A percentile compares a stretch with the other conserved stretches of the same genome.
Evolutionary conservation across 2,888 invertebrate genomes (phyloP).

Genomic region (Drosophila neoperkinsi): DNA sequence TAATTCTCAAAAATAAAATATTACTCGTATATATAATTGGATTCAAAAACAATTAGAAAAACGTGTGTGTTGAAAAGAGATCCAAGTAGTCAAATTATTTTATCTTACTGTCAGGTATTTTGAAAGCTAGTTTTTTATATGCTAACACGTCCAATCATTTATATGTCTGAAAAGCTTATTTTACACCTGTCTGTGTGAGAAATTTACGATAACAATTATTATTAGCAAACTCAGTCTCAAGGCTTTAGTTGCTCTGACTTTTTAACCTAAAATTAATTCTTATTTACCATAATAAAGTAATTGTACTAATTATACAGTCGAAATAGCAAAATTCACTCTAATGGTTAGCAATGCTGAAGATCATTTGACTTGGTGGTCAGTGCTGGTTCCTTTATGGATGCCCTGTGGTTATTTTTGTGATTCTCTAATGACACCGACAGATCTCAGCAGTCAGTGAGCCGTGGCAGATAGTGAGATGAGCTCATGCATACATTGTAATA

Average conservation of each 20-base stretch:
- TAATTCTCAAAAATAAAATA: conserved; percentile 2
- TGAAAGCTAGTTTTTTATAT: background rate
- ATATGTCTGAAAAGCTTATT: background rate
- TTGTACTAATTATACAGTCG: background rate
- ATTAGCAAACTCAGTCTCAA: background rate
- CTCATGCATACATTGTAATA: conserved; percentile 52
- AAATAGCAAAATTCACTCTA: background rate
- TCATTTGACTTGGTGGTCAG: conserved; percentile 6
- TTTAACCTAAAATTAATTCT: background rate
- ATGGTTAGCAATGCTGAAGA: background rate
- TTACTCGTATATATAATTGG: background rate
- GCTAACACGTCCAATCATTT: background rate
- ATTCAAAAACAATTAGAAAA: background rate
- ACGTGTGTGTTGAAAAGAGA: background rate
- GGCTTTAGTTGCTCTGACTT: background rate
- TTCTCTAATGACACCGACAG: conserved; percentile 35
- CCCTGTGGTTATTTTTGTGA: conserved; percentile 25
- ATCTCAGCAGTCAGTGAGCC: conserved; percentile 6
- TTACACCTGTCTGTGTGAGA: background rate
- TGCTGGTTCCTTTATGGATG: conserved; percentile 15
- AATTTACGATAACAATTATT: background rate
- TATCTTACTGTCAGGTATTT: background rate
- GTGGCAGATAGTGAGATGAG: conserved; percentile 25
- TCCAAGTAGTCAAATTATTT: background rate
- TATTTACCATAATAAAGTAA: background rate